A percentile compares a stretch with the other conserved stretches of the same genome.
Conservation (phyloP, 2,797 vertebrate genomes). For the Eidolon dupreanum region DNA sequence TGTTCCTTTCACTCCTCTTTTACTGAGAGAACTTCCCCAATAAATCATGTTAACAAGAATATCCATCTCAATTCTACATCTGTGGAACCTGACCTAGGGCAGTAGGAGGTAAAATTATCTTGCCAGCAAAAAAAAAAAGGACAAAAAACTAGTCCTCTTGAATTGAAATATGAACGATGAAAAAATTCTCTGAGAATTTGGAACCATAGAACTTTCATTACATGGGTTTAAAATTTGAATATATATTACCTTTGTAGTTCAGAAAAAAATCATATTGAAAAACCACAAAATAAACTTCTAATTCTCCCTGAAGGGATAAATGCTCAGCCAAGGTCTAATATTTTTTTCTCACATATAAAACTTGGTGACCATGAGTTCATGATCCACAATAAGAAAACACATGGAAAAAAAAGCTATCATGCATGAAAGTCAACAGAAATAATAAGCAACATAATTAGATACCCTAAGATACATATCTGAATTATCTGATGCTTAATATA, state of each 20-base stretch:
- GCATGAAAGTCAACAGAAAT: background rate
- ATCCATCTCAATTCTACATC: background rate
- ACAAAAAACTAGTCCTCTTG: background rate
- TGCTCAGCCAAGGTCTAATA: background rate
- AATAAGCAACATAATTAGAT: background rate
- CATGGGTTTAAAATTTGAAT: background rate
- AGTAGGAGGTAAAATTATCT: background rate
- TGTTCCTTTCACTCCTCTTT: background rate
- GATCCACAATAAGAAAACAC: background rate
- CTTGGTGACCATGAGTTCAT: background rate
- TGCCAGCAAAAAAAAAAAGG: background rate
- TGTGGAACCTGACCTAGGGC: background rate
- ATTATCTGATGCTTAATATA: background rate
- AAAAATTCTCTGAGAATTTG: background rate
- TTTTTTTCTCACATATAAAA: background rate
- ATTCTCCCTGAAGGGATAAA: background rate
- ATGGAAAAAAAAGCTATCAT: background rate
- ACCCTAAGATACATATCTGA: background rate
- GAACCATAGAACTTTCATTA: background rate
- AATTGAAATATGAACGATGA: background rate
- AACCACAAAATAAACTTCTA: background rate
- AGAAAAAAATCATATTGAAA: background rate
- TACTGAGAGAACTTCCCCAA: background rate
- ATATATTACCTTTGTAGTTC: background rate
- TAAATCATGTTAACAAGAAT: background rate